Evolutionary conservation across 2,888 invertebrate species (phyloP).

Genomic region (Apocheima hispidaria): DNA sequence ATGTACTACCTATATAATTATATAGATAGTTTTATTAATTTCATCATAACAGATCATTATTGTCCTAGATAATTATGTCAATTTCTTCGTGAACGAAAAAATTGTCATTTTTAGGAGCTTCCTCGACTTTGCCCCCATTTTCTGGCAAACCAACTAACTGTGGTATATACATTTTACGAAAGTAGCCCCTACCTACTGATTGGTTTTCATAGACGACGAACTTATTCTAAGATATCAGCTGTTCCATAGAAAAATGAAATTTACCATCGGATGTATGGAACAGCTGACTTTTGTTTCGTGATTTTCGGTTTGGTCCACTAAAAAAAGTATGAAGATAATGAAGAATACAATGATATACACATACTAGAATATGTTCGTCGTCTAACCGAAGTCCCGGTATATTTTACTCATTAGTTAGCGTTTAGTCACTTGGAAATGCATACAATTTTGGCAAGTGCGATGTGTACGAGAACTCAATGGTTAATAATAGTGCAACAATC

Average conservation of each 20-base stretch:
- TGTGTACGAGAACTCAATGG: slow-evolving; percentile 4
- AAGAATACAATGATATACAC: too few species aligned
- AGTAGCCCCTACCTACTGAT: neutral
- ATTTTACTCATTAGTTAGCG: neutral
- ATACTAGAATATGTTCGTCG: too few species aligned
- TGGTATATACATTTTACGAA: neutral
- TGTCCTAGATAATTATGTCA: too few species aligned
- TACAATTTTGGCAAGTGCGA: slow-evolving; percentile 20
- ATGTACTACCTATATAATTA: neutral
- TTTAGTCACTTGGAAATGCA: slow-evolving; percentile 11
- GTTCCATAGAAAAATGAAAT: too few species aligned
- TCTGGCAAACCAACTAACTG: neutral
- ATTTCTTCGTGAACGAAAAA: neutral
- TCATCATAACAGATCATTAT: slow-evolving; percentile 23
- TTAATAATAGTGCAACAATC: slow-evolving; percentile 16
- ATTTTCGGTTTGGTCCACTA: too few species aligned
- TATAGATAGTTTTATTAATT: slow-evolving; percentile 7
- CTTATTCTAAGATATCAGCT: too few species aligned
- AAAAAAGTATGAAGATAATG: too few species aligned
- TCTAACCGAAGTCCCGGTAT: too few species aligned
- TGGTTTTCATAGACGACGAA: too few species aligned
- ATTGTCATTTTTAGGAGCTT: neutral
- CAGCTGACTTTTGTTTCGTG: too few species aligned
- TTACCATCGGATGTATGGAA: too few species aligned
- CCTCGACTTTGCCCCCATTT: slow-evolving; percentile 15